Conservation (phyloP, 2,888 invertebrate species). For the Pelosia muscerda region DNA sequence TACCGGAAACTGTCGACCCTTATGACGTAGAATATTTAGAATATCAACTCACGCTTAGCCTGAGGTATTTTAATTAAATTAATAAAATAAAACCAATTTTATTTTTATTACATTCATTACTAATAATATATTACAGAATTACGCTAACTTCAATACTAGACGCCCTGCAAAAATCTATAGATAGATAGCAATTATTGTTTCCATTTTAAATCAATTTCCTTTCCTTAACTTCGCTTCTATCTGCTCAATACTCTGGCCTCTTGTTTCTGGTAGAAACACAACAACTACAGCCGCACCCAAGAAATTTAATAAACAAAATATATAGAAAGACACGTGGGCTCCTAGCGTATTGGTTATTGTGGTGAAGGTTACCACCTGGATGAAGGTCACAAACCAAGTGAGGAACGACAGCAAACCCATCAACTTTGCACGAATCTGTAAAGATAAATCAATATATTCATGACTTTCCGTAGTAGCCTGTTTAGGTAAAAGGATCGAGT, state of each 20-base stretch:
- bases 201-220: background rate
- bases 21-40: too few species aligned
- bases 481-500: background rate
- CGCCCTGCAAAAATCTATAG: too few species aligned
- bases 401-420: background rate
- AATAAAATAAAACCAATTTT: too few species aligned
- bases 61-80: too few species aligned
- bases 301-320: background rate
- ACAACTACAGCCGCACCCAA: background rate
- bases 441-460: background rate
- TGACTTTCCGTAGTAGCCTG: background rate
- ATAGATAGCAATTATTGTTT: background rate
- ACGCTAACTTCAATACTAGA: background rate
- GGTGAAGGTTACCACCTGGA: background rate
- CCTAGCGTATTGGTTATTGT: background rate
- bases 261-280: constrained; percentile 1
- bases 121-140: background rate
- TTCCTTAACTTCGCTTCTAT: background rate
- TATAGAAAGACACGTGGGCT: background rate
- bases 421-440: constrained; percentile 1
- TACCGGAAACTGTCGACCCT: too few species aligned
- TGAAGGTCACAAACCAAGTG: background rate
- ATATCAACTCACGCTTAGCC: too few species aligned
- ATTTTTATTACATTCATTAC: background rate
- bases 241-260: background rate